Evolutionary conservation across 2,797 vertebrate species (phyloP).

Genomic region (Enteromius anoplus): DNA sequence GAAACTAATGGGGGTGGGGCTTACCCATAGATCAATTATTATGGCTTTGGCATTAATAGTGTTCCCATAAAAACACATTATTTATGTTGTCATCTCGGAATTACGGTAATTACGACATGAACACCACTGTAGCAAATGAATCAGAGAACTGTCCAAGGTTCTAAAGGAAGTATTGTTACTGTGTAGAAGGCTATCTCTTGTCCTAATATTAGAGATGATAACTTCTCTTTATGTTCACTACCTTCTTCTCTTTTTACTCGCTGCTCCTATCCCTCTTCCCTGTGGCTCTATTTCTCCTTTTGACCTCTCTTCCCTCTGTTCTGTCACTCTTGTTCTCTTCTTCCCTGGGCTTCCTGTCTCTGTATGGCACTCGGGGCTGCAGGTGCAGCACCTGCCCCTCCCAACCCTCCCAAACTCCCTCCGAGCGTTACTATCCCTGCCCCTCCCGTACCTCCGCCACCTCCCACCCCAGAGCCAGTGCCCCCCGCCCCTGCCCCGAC

Average conservation of each 20-base stretch:
- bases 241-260: conserved; percentile 55
- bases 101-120: too few relatives aligned
- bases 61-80: too few relatives aligned
- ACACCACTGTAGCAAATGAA: not conserved
- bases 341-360: conserved; percentile 28
- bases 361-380: conserved; percentile 75
- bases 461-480: conserved; percentile 67
- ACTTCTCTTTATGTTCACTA: conserved; percentile 35
- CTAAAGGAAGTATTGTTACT: not conserved
- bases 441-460: conserved; percentile 69
- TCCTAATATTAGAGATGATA: not conserved
- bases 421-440: conserved; percentile 64
- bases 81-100: too few relatives aligned
- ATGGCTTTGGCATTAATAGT: too few relatives aligned
- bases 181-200: not conserved
- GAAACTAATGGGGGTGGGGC: too few relatives aligned
- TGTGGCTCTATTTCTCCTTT: conserved; percentile 62
- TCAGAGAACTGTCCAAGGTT: conserved; percentile 13
- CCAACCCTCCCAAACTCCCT: conserved; percentile 75
- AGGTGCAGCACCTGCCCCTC: conserved; percentile 83
- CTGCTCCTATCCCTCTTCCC: conserved; percentile 58
- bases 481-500: conserved; percentile 66
- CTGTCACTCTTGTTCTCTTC: conserved; percentile 64
- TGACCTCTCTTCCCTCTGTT: conserved; percentile 50
- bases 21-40: too few relatives aligned